Conservation (phyloP, 2,797 vertebrate genomes). For the Eulemur coronatus region DNA sequence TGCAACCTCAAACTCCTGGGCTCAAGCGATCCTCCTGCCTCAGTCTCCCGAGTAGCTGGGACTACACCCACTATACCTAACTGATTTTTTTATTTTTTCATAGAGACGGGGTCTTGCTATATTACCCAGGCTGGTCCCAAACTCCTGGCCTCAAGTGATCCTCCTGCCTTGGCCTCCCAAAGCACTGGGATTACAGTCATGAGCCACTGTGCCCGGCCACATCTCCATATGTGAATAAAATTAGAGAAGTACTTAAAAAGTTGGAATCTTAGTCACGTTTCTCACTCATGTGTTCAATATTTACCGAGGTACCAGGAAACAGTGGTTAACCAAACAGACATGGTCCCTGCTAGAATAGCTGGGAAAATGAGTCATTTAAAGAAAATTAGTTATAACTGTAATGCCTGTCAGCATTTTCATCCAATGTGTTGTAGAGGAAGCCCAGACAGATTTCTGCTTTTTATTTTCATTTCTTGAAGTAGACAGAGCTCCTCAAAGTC, state of each 20-base stretch:
- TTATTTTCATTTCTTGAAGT: conserved; percentile 1
- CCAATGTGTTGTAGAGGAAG: background rate
- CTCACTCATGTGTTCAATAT: background rate
- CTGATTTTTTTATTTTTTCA: background rate
- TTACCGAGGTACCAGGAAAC: background rate
- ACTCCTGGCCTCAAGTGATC: background rate
- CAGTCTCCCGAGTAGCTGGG: background rate
- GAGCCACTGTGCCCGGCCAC: background rate
- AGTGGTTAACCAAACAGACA: background rate
- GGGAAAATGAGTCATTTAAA: background rate
- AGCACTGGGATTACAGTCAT: background rate
- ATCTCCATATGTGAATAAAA: background rate
- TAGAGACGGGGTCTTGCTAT: background rate
- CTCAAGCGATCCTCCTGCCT: background rate
- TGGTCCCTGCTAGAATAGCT: background rate
- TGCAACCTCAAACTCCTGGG: background rate
- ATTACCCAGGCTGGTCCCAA: background rate
- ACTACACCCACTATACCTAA: background rate
- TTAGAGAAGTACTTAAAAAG: background rate
- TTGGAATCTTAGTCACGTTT: background rate
- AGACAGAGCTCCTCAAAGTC: background rate
- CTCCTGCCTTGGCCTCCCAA: background rate
- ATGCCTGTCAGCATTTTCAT: background rate
- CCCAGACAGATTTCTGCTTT: background rate
- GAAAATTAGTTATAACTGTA: background rate